Conservation (phyloP, 2,797 vertebrate species). For the Enteromius thamalakanensis region DNA sequence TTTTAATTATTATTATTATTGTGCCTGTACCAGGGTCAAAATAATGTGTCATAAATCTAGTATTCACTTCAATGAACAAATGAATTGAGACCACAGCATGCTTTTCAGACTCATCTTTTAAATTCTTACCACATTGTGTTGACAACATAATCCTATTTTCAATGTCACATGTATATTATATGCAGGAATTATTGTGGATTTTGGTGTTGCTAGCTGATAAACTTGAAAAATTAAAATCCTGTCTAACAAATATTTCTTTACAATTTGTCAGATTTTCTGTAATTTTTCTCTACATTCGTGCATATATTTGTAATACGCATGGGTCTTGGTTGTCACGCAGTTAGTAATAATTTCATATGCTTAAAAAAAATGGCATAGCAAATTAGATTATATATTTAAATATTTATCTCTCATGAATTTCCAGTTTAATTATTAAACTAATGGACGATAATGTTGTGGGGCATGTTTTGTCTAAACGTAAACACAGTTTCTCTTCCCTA, state of each 20-base stretch:
- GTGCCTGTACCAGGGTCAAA: background rate
- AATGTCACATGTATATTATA: constrained; percentile 15
- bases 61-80: background rate
- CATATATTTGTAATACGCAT: no score
- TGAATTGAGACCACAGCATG: background rate
- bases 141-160: background rate
- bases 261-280: background rate
- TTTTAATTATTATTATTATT: background rate
- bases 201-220: background rate
- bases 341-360: background rate
- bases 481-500: background rate
- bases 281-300: background rate
- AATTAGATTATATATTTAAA: background rate
- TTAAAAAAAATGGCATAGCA: background rate
- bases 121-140: background rate
- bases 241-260: background rate
- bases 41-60: background rate
- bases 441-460: background rate
- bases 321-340: background rate
- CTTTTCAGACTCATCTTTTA: background rate
- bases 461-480: background rate
- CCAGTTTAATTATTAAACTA: background rate
- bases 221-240: background rate
- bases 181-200: background rate
- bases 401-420: background rate